Base-by-base conservation (phyloP, 2,888 invertebrate genomes). In the Chrysina gloriosa region DNA sequence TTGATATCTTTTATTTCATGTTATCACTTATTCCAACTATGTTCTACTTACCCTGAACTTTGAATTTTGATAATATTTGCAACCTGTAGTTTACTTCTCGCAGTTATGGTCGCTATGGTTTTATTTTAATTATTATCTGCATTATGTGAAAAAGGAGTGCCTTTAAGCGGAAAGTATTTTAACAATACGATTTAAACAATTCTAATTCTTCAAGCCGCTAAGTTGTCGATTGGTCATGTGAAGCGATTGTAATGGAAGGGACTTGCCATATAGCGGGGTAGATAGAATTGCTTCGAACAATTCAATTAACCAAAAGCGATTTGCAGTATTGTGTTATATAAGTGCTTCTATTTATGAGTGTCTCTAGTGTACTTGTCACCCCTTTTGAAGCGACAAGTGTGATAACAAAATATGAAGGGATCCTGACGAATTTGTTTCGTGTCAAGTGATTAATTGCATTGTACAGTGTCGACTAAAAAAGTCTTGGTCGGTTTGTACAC, bases 281-380 rank as follows among this genome's bases (percentile, higher is more conserved):
- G 39, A 61, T 61, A 61, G 36, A 61, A 42, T 25, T 19, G 29
- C 6, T 61, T n/a, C 16, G 27, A 16, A 42, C 42, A 61, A 61
- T 61, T 42, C 42, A 61, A 61, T 61, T 42, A 42, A 61, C 58
- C 27, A 61, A 61, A 61, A n/a, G 45, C 19, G 27, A 42, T 61
- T 61, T 61, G 27, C 16, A 6, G 6, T 42, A 42, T 61, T 61
- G 42, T 42, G 42, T 36, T 23, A 39, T 7, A 27, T 42, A 42
- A 61, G 25, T 61, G 58, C 42, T 42, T 42, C 39, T 42, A 31
- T 52, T 31, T 52, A 52, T 45, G 25, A 31, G 31, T 27, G 39
- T 16, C 58, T 27, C 58, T 56, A 56, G 56, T 21, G 23, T 23
- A 56, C 56, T 58, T 39, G 56, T 23, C 11, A 58, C 36, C 56